Evolutionary conservation across 2,113 vertebrate genomes (phyloP).

Genomic region (Lutjanus erythropterus): DNA sequence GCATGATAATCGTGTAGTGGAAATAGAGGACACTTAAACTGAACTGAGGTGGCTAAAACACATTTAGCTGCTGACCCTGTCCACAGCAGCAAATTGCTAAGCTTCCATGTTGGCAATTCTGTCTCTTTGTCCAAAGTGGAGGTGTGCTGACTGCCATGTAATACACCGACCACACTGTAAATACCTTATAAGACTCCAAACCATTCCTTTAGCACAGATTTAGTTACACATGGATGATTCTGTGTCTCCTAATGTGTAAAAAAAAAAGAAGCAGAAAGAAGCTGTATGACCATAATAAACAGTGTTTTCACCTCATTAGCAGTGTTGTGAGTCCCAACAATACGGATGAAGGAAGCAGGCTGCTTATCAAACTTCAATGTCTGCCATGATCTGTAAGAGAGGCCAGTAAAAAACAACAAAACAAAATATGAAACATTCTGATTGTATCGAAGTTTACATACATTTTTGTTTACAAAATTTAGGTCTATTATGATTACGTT

Average conservation of each 20-base stretch:
- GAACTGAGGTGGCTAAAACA: too few relatives aligned
- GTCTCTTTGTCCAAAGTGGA: too few relatives aligned
- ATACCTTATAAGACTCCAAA: too few relatives aligned
- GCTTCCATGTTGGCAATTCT: too few relatives aligned
- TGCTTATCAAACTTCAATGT: slow-evolving; percentile 93
- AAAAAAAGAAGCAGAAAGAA: background rate
- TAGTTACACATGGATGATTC: too few relatives aligned
- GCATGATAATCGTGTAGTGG: too few relatives aligned
- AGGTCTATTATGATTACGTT: background rate
- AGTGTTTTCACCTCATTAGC: slow-evolving; percentile 93
- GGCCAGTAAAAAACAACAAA: background rate
- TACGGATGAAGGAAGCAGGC: slow-evolving; percentile 95
- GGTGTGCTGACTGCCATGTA: too few relatives aligned
- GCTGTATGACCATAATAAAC: accelerated
- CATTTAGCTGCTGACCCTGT: too few relatives aligned
- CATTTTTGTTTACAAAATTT: background rate
- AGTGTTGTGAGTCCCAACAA: slow-evolving; percentile 98
- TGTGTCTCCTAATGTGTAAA: background rate
- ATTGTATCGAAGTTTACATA: background rate
- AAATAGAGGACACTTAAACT: too few relatives aligned
- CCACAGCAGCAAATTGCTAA: too few relatives aligned
- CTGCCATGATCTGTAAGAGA: slow-evolving; percentile 93
- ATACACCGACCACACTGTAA: too few relatives aligned
- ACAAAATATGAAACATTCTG: background rate
- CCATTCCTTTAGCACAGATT: background rate